Evolutionary conservation across 2,888 invertebrate species (phyloP).

Genomic region (Matsumyia berberina): DNA sequence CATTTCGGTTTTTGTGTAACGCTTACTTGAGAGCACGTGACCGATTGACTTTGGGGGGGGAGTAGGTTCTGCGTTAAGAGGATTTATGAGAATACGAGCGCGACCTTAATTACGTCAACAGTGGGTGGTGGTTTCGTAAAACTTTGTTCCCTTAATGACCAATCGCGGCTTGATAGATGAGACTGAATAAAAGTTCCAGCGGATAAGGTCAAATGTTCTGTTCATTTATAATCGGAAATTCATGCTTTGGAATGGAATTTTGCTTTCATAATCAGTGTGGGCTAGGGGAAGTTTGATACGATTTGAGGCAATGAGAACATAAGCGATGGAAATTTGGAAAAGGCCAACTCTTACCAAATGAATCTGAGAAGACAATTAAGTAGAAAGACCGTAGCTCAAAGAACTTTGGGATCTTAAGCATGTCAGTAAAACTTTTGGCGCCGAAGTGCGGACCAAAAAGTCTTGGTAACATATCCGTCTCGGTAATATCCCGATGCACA

Average conservation of each 20-base stretch:
- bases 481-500: too few species aligned
- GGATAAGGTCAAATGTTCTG: conserved; percentile 62
- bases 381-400: too few species aligned
- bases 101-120: conserved; percentile 72
- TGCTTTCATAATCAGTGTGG: conserved; percentile 11
- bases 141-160: conserved; percentile 70
- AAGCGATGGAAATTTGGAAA: too few species aligned
- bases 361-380: too few species aligned
- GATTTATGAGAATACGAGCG: conserved; percentile 66
- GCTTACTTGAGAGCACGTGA: conserved; percentile 64
- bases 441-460: too few species aligned
- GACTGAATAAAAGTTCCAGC: conserved; percentile 50
- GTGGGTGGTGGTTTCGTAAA: conserved; percentile 59
- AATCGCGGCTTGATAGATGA: conserved; percentile 72
- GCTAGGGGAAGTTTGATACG: conserved; percentile 37
- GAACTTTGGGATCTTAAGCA: too few species aligned
- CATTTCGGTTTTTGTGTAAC: conserved; percentile 60
- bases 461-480: too few species aligned
- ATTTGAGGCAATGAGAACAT: conserved; percentile 29
- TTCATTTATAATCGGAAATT: conserved; percentile 69
- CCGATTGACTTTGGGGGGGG: conserved; percentile 68
- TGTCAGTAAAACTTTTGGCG: too few species aligned
- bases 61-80: conserved; percentile 45
- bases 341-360: too few species aligned
- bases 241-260: conserved; percentile 55